Conservation (phyloP, 2,113 vertebrate genomes). For the Salvelinus namaycush region DNA sequence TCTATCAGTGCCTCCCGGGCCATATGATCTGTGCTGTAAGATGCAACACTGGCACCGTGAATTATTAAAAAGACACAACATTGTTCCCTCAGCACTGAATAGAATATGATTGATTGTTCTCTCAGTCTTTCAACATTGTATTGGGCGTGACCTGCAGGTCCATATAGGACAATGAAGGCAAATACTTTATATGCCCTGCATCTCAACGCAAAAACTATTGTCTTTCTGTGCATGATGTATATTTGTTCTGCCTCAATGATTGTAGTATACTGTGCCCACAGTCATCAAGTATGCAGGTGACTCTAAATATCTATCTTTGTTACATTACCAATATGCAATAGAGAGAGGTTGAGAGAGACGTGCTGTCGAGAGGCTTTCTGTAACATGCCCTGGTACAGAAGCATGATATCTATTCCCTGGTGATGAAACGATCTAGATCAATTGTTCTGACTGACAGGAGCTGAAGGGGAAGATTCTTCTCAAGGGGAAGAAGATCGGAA, state of each 20-base stretch:
- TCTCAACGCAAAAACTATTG: no score
- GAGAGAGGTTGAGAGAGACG: no score
- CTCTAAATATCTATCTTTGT: no score
- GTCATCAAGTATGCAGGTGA: no score
- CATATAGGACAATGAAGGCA: no score
- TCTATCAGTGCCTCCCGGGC: not conserved
- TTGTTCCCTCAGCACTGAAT: not conserved
- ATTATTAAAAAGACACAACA: slow-evolving; percentile 46
- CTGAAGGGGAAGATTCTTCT: slow-evolving; percentile 72
- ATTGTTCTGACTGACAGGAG: slow-evolving; percentile 49
- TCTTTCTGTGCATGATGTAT: no score
- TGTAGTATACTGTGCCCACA: no score
- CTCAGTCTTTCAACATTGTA: not conserved
- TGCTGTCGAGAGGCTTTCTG: no score
- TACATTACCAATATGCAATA: no score
- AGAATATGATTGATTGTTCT: not conserved
- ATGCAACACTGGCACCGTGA: slow-evolving; percentile 15
- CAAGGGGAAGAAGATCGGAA: slow-evolving; percentile 72
- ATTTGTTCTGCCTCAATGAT: no score
- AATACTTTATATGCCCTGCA: no score
- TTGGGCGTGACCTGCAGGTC: no score
- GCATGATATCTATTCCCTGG: not conserved
- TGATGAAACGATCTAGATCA: not conserved
- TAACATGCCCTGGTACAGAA: not conserved
- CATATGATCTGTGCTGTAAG: slow-evolving; percentile 25